Evolutionary conservation across 1,140 invertebrate genomes (phyloP).

Genomic region (Holcopasites calliopsidis): DNA sequence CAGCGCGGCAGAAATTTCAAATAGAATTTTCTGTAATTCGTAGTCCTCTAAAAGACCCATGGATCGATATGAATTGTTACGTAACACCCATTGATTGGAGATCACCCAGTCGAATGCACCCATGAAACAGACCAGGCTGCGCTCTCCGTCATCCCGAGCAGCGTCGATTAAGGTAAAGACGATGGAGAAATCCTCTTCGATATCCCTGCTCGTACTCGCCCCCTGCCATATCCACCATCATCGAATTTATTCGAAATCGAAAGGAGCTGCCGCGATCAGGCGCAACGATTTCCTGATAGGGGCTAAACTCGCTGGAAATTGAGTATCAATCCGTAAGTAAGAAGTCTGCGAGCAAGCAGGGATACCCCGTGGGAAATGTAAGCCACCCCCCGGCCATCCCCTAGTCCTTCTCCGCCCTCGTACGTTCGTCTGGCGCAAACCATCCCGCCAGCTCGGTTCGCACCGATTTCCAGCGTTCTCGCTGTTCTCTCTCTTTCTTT

Average conservation of each 20-base stretch:
- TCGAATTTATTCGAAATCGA: slow-evolving; percentile 71
- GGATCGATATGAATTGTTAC: no score
- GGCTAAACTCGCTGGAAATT: slow-evolving; percentile 73
- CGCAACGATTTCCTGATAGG: slow-evolving; percentile 66
- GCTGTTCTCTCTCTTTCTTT: not conserved
- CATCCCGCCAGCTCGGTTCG: slow-evolving; percentile 16
- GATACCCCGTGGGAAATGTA: slow-evolving; percentile 73
- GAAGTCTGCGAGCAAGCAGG: slow-evolving; percentile 57
- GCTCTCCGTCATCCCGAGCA: slow-evolving; percentile 20
- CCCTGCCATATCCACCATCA: slow-evolving; percentile 56
- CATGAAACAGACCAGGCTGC: slow-evolving; percentile 5
- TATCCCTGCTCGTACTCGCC: slow-evolving; percentile 15
- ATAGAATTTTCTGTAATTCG: no score
- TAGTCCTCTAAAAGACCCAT: no score
- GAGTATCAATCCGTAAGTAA: slow-evolving; percentile 75
- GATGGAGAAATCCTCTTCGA: slow-evolving; percentile 47
- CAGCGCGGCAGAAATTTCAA: no score
- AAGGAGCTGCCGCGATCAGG: slow-evolving; percentile 58
- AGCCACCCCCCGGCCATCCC: slow-evolving; percentile 50
- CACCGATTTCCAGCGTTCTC: slow-evolving; percentile 12
- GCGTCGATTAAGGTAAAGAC: slow-evolving; percentile 61
- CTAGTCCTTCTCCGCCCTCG: slow-evolving; percentile 21
- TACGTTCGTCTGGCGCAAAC: not conserved
- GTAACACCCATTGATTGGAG: no score
- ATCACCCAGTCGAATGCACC: slow-evolving; percentile 21